Conservation (phyloP, 2,797 vertebrate species). For the Poeciliopsis infans region DNA sequence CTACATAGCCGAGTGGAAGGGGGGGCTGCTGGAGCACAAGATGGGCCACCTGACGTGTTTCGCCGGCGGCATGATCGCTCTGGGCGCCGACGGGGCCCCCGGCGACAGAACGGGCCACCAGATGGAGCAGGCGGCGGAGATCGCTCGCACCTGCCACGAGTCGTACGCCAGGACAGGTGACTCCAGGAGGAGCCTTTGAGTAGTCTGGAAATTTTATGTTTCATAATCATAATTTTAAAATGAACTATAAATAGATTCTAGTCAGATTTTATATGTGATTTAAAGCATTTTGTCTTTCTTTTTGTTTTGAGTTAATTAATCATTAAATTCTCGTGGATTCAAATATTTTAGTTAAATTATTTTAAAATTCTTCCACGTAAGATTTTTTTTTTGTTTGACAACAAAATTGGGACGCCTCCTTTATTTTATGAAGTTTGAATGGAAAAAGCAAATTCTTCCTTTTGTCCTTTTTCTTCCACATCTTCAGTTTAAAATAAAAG, state of each 20-base stretch:
- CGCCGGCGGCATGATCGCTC: constrained; percentile 96
- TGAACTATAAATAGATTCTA: background rate
- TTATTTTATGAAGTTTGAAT: background rate
- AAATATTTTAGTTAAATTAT: background rate
- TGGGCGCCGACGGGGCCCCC: constrained; percentile 91
- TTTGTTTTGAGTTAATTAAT: background rate
- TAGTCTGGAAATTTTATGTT: no score
- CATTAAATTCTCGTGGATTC: background rate
- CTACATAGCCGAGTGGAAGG: constrained; percentile 98
- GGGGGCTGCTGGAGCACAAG: constrained; percentile 95
- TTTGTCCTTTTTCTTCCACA: background rate
- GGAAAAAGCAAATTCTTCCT: background rate
- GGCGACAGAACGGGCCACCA: constrained; percentile 88
- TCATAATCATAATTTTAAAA: background rate
- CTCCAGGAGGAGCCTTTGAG: background rate
- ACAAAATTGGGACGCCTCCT: background rate
- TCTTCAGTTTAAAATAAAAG: background rate
- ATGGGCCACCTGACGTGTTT: constrained; percentile 99
- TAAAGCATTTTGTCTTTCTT: background rate
- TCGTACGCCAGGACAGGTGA: constrained; percentile 92
- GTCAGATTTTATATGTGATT: background rate
- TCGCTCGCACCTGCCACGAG: constrained; percentile 94
- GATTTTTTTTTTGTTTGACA: background rate
- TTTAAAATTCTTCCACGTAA: background rate
- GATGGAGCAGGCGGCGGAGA: constrained; percentile 94